Percentiles rank a stretch among this genome's conserved stretches.
These are phyloP conservation scores for Coendou prehensilis DNA, from an alignment of 2,797 vertebrate species.

Conservation along the genomic window DNA sequence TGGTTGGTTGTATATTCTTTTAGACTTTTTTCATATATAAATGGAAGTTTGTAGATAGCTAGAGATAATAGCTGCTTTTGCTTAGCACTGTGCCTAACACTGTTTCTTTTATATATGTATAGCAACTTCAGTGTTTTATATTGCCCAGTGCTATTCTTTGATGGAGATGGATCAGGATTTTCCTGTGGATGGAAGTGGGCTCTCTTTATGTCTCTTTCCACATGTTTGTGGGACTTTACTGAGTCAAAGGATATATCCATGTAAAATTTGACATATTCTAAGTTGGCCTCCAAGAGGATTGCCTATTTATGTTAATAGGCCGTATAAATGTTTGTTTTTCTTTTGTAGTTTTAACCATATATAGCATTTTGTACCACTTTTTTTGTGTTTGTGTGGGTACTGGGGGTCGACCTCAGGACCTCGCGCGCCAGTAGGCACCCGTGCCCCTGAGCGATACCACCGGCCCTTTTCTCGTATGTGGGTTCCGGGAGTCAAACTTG, in stretches of 20 bases:
- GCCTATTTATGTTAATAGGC: background rate
- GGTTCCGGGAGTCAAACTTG: too few species aligned
- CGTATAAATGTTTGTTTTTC: background rate
- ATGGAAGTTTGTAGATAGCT: background rate
- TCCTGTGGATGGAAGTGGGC: background rate
- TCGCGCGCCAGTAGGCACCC: too few species aligned
- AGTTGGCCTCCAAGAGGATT: background rate
- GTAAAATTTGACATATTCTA: constrained; percentile 13
- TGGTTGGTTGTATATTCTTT: background rate
- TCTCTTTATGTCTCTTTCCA: background rate
- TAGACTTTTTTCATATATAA: background rate
- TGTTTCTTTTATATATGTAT: background rate
- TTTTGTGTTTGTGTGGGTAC: background rate
- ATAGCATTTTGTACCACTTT: background rate
- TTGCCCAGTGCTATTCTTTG: background rate
- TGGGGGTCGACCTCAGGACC: too few species aligned
- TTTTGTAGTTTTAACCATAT: background rate
- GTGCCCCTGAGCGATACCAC: too few species aligned
- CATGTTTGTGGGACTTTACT: background rate
- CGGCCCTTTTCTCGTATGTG: too few species aligned
- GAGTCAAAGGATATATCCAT: background rate
- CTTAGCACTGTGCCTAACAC: background rate
- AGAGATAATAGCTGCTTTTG: background rate
- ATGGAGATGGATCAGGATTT: background rate
- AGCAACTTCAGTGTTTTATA: background rate